Conservation (phyloP, 2,797 vertebrate species). For the Sebastes minor region DNA sequence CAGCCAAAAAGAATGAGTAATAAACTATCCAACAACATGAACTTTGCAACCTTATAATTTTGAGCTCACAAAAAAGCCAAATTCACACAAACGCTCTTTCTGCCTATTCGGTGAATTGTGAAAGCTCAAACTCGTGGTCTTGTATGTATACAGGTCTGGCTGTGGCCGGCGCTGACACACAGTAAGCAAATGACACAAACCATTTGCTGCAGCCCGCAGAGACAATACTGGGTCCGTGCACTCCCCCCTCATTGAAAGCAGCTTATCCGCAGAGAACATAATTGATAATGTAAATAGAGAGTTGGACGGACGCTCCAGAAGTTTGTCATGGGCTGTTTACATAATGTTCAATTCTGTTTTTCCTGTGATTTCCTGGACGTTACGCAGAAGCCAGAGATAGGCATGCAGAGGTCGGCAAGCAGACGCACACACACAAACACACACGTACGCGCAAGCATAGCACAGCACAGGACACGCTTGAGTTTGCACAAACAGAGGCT, state of each 20-base stretch:
- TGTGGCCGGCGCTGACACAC: constrained; percentile 32
- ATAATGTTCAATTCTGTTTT: constrained; percentile 81
- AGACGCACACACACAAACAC: constrained; percentile 38
- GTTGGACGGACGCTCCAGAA: constrained; percentile 75
- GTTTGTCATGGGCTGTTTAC: constrained; percentile 81
- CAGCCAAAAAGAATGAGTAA: not conserved
- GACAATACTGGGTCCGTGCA: constrained; percentile 53
- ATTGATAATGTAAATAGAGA: constrained; percentile 82
- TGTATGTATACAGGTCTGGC: not conserved
- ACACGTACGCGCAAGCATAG: constrained; percentile 11
- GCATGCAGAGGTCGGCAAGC: constrained; percentile 68
- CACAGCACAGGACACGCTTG: constrained; percentile 72
- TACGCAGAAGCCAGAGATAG: constrained; percentile 77
- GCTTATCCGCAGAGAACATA: constrained; percentile 74
- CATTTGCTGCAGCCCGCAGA: constrained; percentile 63
- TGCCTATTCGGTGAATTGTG: not conserved
- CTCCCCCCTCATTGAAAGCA: constrained; percentile 52
- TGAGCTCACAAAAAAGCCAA: not conserved
- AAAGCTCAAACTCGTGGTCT: not conserved
- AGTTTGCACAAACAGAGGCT: constrained; percentile 82
- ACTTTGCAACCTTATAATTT: not conserved
- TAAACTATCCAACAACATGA: not conserved
- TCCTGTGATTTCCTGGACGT: constrained; percentile 81
- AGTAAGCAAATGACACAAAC: constrained; percentile 61
- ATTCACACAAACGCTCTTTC: not conserved